These are phyloP conservation scores for Drosophila atripex DNA, from an alignment of 2,888 invertebrate species.

Conservation along the genomic window DNA sequence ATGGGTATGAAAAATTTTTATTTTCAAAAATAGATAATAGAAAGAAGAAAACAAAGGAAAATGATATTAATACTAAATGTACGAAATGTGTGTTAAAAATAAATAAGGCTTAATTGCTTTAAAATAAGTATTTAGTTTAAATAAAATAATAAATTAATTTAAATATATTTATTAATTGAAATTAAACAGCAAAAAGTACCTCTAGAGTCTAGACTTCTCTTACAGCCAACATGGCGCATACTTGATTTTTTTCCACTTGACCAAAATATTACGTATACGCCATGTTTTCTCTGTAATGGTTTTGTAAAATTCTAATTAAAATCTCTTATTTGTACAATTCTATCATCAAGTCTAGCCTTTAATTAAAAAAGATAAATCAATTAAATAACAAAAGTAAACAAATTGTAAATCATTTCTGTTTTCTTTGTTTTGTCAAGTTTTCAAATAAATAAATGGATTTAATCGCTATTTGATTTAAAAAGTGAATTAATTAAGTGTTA, in stretches of 20 bases:
- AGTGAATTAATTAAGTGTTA: not conserved
- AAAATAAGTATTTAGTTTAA: too few relatives aligned
- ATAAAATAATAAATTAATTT: too few relatives aligned
- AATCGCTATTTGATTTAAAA: not conserved
- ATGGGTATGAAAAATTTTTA: not conserved
- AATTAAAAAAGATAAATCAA: not conserved
- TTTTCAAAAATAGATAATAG: not conserved
- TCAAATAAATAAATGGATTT: not conserved
- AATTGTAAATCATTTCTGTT: not conserved
- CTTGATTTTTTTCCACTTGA: not conserved
- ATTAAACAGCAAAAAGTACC: too few relatives aligned
- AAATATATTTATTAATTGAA: too few relatives aligned
- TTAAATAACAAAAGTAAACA: not conserved
- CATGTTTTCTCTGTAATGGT: not conserved
- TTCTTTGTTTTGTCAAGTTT: not conserved
- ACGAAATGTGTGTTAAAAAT: too few relatives aligned
- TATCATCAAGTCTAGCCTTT: not conserved
- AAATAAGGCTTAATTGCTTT: too few relatives aligned
- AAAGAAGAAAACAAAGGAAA: too few relatives aligned
- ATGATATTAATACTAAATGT: too few relatives aligned
- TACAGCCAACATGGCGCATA: not conserved
- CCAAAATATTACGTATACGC: conserved; percentile 15
- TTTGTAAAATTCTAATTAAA: not conserved
- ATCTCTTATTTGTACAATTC: not conserved
- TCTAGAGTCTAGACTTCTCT: too few relatives aligned